A percentile compares a stretch with the other conserved stretches of the same genome.
Conservation (phyloP, 2,797 vertebrate species). For the Neosilurus mollespiculum region DNA sequence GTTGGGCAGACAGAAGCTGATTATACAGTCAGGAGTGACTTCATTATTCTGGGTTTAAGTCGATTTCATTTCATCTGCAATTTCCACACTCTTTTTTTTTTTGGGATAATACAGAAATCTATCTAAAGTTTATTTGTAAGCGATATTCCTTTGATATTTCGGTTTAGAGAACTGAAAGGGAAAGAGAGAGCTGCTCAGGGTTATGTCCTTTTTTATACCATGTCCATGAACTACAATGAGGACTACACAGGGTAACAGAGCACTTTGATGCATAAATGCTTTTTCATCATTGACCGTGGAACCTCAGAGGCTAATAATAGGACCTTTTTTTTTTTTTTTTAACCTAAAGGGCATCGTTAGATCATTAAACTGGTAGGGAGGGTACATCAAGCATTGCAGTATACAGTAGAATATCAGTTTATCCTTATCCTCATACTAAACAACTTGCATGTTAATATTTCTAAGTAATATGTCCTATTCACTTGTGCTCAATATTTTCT, state of each 20-base stretch:
- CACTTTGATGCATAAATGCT: conserved; percentile 55
- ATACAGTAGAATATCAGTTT: background rate
- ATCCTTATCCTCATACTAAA: background rate
- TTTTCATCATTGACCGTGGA: conserved; percentile 45
- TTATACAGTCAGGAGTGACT: conserved; percentile 22
- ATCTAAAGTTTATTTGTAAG: conserved; percentile 36
- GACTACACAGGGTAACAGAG: conserved; percentile 31
- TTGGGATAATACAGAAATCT: too few species aligned
- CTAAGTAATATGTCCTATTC: background rate
- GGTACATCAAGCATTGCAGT: background rate
- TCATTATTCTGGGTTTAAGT: conserved; percentile 33
- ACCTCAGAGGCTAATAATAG: conserved; percentile 32
- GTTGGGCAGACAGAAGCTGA: background rate
- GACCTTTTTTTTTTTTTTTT: conserved; percentile 37
- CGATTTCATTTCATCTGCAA: conserved; percentile 20
- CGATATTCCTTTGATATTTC: background rate
- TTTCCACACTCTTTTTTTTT: conserved; percentile 1
- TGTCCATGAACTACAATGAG: conserved; percentile 33
- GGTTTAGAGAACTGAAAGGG: background rate
- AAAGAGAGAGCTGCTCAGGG: background rate
- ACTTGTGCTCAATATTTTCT: background rate
- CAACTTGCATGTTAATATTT: background rate
- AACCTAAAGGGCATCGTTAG: conserved; percentile 42
- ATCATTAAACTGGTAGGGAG: conserved; percentile 38
- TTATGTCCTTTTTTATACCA: conserved; percentile 23